phyloP scores from a whole-genome alignment of 2,113 vertebrate species.

The Phyllopteryx taeniolatus region DNA sequence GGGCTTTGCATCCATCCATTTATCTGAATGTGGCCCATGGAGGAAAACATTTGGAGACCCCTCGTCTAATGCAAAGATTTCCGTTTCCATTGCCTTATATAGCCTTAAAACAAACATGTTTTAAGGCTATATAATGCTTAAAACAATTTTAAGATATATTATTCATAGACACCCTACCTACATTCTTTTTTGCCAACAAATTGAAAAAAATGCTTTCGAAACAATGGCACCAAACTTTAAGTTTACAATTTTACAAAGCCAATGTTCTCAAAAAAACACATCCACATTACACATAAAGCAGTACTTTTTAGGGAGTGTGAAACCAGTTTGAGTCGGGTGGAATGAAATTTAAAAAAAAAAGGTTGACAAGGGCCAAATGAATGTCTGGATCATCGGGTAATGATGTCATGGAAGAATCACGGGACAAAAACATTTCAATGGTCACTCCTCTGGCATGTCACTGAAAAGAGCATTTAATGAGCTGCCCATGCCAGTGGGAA shows the following conservation, averaged over 20 bases:
- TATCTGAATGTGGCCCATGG: no score
- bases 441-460: slow-evolving; percentile 34
- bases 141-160: no score
- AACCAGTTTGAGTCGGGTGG: background rate
- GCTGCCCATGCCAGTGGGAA: slow-evolving; percentile 22
- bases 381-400: background rate
- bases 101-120: no score
- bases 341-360: background rate
- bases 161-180: no score
- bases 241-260: background rate
- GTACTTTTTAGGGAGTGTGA: background rate
- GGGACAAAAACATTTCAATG: background rate
- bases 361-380: background rate
- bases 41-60: no score
- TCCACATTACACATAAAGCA: background rate
- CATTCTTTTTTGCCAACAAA: no score
- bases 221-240: background rate
- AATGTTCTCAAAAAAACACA: background rate
- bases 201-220: background rate
- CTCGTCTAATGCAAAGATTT: no score
- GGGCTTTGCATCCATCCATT: no score
- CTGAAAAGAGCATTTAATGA: slow-evolving; percentile 23
- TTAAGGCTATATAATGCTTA: no score
- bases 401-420: background rate
- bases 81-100: no score